Percentiles rank a stretch among this genome's conserved stretches.
These are phyloP conservation scores for Etia nguti DNA, from an alignment of 2,113 vertebrate species.

Conservation along the genomic window DNA sequence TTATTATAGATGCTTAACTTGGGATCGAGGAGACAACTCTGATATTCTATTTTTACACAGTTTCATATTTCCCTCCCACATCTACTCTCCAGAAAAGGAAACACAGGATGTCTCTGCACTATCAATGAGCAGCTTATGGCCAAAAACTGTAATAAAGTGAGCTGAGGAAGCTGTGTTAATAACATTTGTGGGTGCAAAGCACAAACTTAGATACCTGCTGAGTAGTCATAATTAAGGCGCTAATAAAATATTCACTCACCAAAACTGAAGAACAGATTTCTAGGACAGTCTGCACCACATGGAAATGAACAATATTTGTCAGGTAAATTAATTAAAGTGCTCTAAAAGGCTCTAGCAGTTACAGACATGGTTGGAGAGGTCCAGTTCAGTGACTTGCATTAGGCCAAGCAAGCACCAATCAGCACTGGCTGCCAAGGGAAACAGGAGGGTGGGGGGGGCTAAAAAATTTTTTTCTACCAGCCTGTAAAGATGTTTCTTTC, in stretches of 20 bases:
- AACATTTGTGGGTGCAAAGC: background rate
- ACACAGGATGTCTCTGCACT: background rate
- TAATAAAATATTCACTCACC: background rate
- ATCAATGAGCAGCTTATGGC: background rate
- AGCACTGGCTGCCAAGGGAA: background rate
- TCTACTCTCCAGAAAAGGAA: background rate
- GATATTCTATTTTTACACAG: background rate
- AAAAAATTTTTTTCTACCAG: background rate
- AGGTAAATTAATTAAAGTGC: background rate
- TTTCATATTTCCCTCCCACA: background rate
- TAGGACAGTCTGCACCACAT: fast-evolving
- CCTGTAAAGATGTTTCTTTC: background rate
- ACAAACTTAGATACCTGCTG: background rate
- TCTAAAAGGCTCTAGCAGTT: background rate
- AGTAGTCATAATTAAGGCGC: background rate
- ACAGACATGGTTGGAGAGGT: background rate
- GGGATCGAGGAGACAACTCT: background rate
- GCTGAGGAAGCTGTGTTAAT: background rate
- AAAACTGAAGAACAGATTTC: background rate
- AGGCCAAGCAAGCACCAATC: background rate
- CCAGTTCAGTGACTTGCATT: background rate
- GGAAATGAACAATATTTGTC: background rate
- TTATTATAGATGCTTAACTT: background rate
- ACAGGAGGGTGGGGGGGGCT: background rate
- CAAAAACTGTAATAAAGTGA: fast-evolving